Base-by-base conservation (phyloP, 2,113 vertebrate genomes). In the Gymnarchus niloticus region DNA sequence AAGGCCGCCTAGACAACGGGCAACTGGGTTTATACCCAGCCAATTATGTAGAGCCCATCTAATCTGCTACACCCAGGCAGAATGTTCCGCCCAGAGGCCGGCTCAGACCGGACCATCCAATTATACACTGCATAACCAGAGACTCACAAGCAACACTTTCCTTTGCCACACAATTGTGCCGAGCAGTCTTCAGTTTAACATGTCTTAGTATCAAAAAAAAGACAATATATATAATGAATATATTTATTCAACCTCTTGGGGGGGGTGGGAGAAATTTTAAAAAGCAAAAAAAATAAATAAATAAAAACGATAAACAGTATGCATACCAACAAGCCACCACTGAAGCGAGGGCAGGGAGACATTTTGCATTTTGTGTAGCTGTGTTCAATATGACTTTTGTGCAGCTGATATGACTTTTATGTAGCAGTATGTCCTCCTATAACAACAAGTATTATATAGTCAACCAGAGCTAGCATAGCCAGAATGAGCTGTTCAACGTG, bases 31-130 rank as follows among this genome's bases (percentile, higher is more conserved):
- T 99, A 86, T 99, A 97, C 89, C 98, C 98, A 0, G 97, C 97
- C 92, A 99, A 99, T 93, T 99, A 99, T 0, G 97, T 99, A 88
- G 96, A 98, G 93, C 91, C 93, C 76, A 94, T 99, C 91, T 99
- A 96, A 88, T 88, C 83, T 85, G 86, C 90, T 51, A 59, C 59
- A 49, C 52, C 2, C 33, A 86, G 87, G 83, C 88, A 56, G 7
- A 86, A n/a, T 56, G 80, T 81, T 57, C 88, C 65, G 0, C 86
- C 76, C 80, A 25, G 86, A 83, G 85, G 85, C 41, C 83, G 85
- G 85, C 85, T 85, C 85, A 90, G 88, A 93, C 90, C 91, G 87
- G 87, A 90, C 89, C 83, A 57, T 89, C 90, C 92, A 17, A 85
- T 91, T 86, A 54, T 80, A 89, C 87, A 85, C 90, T 90, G 91